phyloP scores from a whole-genome alignment of 2,888 invertebrate genomes.

The Lepidochrysops patricia region DNA sequence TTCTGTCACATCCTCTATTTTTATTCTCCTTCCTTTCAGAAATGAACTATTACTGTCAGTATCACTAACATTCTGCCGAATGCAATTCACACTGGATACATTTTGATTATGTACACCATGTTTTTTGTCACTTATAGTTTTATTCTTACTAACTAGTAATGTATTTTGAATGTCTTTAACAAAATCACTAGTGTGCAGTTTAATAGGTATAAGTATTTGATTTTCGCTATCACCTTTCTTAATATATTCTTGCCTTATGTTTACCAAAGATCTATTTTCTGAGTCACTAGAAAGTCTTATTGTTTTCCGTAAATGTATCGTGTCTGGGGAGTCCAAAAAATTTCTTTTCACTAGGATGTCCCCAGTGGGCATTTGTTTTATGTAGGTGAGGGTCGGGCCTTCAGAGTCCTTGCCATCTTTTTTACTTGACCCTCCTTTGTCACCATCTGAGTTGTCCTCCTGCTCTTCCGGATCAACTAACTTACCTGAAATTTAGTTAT shows the following conservation, averaged over 20 bases:
- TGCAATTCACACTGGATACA: conserved; percentile 61
- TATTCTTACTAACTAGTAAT: conserved; percentile 66
- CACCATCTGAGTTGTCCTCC: conserved; percentile 72
- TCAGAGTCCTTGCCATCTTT: conserved; percentile 48
- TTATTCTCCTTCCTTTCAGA: conserved; percentile 57
- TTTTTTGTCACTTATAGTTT: conserved; percentile 67
- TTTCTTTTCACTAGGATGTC: conserved; percentile 62
- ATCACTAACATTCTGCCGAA: conserved; percentile 59
- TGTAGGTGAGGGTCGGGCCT: conserved; percentile 51
- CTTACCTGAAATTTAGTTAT: conserved; percentile 57
- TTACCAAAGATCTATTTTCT: conserved; percentile 61
- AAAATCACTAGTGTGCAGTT: conserved; percentile 58
- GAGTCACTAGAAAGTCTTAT: conserved; percentile 62
- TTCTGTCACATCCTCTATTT: conserved; percentile 62
- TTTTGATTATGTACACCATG: conserved; percentile 68
- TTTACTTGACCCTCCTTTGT: conserved; percentile 49
- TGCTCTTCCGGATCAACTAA: conserved; percentile 75
- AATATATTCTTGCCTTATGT: conserved; percentile 57
- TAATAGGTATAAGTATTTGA: conserved; percentile 63
- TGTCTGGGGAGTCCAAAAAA: conserved; percentile 52
- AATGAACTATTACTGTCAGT: conserved; percentile 55
- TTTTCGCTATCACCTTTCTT: conserved; percentile 65
- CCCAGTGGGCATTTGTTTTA: conserved; percentile 61
- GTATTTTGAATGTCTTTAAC: conserved; percentile 71
- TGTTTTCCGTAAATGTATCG: conserved; percentile 58